phyloP scores from a whole-genome alignment of 2,113 vertebrate species.

The Sphaerodactylus townsendi region DNA sequence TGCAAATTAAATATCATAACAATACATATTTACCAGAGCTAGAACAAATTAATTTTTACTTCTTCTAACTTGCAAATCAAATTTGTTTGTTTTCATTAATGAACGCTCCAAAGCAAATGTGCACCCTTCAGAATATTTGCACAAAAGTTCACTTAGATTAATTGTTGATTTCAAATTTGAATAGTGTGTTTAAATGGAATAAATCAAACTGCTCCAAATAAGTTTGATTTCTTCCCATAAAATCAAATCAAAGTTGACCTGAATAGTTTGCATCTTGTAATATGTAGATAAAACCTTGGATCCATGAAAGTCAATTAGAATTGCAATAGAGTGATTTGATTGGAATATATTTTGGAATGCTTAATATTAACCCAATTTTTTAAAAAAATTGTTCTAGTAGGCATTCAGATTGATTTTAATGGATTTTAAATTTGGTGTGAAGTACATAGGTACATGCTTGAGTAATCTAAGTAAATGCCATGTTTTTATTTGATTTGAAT shows the following conservation, averaged over 20 bases:
- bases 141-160: slow-evolving; percentile 1
- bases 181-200: neutral
- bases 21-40: neutral
- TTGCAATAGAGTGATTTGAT: neutral
- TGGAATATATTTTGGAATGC: neutral
- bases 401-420: neutral
- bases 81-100: slow-evolving; percentile 6
- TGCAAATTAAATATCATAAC: neutral
- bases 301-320: neutral
- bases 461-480: neutral
- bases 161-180: slow-evolving; percentile 6
- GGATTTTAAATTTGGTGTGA: too few species aligned
- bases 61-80: neutral
- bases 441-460: neutral
- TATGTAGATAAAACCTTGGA: neutral
- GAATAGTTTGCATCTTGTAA: neutral
- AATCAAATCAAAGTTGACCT: neutral
- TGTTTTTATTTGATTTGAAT: neutral
- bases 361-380: neutral
- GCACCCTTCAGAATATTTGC: neutral
- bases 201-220: slow-evolving; percentile 1
- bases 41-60: neutral
- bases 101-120: neutral
- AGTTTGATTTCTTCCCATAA: neutral
- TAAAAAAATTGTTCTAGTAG: neutral